Conservation (phyloP, 2,797 vertebrate genomes). For the Sternotherus odoratus region DNA sequence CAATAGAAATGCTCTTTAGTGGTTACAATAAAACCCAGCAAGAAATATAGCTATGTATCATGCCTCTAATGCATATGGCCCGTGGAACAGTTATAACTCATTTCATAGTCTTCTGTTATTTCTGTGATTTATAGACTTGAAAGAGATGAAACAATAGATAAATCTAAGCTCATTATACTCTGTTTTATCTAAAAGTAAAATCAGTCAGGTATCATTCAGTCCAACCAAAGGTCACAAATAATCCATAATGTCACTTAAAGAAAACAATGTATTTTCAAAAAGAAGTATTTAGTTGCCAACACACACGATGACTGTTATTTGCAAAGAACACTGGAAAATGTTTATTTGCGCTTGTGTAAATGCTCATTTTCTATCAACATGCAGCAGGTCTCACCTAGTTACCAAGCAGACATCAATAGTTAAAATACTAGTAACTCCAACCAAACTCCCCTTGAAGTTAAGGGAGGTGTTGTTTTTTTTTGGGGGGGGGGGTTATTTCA, state of each 20-base stretch:
- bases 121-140: background rate
- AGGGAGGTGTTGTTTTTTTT: background rate
- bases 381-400: background rate
- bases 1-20: background rate
- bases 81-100: background rate
- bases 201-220: background rate
- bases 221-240: background rate
- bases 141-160: background rate
- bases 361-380: background rate
- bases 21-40: background rate
- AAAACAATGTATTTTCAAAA: background rate
- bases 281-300: background rate
- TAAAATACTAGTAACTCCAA: background rate
- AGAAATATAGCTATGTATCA: background rate
- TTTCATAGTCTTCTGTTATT: background rate
- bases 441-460: background rate
- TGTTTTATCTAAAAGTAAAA: background rate
- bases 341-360: background rate
- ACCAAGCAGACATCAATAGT: background rate
- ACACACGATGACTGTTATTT: background rate
- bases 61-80: fast-evolving
- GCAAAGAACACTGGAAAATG: background rate
- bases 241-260: background rate
- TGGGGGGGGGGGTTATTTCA: no score
- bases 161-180: background rate